These are phyloP conservation scores for Gasterosteus aculeatus DNA, from an alignment of 2,113 vertebrate species.

Conservation along the genomic window DNA sequence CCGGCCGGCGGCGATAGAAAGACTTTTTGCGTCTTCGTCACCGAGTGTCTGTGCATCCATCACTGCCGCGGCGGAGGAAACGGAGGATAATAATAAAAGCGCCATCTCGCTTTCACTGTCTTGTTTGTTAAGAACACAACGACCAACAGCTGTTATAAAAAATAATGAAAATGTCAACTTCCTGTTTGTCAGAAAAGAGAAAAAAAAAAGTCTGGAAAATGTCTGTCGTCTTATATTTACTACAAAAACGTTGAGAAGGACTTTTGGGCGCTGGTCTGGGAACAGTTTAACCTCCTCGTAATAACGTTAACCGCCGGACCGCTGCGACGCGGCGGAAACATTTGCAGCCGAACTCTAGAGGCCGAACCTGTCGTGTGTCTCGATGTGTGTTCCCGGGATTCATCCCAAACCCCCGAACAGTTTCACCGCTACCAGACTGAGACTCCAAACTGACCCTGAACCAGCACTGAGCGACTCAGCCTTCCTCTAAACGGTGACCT, in stretches of 20 bases:
- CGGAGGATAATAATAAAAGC: conserved; percentile 24
- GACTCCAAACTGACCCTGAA: conserved; percentile 58
- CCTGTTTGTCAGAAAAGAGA: conserved; percentile 63
- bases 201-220: conserved; percentile 39
- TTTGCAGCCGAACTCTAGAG: conserved; percentile 13
- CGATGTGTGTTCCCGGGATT: conserved; percentile 19
- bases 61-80: conserved; percentile 66
- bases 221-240: conserved; percentile 53
- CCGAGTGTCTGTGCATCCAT: conserved; percentile 63
- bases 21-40: conserved; percentile 46
- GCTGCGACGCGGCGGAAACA: conserved; percentile 18
- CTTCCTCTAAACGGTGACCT: conserved; percentile 66
- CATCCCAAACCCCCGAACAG: background rate
- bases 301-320: conserved; percentile 40
- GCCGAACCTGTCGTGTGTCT: conserved; percentile 45
- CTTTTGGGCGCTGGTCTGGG: conserved; percentile 31
- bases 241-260: conserved; percentile 20
- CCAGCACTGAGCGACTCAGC: conserved; percentile 62
- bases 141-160: conserved; percentile 25
- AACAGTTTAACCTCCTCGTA: conserved; percentile 44
- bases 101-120: conserved; percentile 44
- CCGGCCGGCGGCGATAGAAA: conserved; percentile 36
- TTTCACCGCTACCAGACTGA: conserved; percentile 36
- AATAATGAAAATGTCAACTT: conserved; percentile 36
- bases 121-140: conserved; percentile 36